These are phyloP conservation scores for Sphinx pinastri DNA, from an alignment of 2,888 invertebrate species.

Conservation along the genomic window DNA sequence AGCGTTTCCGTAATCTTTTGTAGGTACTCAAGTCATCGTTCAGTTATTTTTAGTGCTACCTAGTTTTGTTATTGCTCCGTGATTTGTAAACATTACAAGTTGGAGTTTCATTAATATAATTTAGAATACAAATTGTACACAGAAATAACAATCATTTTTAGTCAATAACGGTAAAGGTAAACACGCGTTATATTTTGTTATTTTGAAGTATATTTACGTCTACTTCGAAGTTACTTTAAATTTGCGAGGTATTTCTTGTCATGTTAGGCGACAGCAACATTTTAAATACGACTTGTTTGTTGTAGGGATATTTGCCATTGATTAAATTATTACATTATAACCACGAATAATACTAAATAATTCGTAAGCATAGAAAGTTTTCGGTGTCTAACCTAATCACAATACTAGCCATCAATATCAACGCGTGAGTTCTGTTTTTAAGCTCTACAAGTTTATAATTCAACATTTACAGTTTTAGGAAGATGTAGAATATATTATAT, in stretches of 20 bases:
- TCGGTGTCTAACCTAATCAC: slow-evolving; percentile 8
- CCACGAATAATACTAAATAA: not conserved
- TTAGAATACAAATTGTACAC: not conserved
- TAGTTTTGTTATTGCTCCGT: no score
- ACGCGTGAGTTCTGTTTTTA: not conserved
- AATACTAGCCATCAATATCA: not conserved
- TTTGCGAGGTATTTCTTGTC: not conserved
- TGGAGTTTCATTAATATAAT: not conserved
- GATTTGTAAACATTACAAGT: not conserved
- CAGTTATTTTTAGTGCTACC: not conserved
- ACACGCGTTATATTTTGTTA: not conserved
- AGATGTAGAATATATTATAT: not conserved
- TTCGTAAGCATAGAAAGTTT: slow-evolving; percentile 3
- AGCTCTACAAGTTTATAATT: not conserved
- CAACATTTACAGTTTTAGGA: no score
- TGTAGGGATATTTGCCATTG: not conserved
- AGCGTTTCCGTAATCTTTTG: no score
- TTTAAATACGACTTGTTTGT: slow-evolving; percentile 6
- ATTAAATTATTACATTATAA: not conserved
- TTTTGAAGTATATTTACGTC: not conserved
- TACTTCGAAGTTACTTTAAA: not conserved
- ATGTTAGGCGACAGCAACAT: not conserved
- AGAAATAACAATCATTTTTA: not conserved
- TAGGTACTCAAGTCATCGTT: not conserved
- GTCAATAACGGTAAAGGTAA: no score